A percentile compares a stretch with the other conserved stretches of the same genome.
Conservation (phyloP, 1,140 invertebrate genomes). For the Drosophila eugracilis region DNA sequence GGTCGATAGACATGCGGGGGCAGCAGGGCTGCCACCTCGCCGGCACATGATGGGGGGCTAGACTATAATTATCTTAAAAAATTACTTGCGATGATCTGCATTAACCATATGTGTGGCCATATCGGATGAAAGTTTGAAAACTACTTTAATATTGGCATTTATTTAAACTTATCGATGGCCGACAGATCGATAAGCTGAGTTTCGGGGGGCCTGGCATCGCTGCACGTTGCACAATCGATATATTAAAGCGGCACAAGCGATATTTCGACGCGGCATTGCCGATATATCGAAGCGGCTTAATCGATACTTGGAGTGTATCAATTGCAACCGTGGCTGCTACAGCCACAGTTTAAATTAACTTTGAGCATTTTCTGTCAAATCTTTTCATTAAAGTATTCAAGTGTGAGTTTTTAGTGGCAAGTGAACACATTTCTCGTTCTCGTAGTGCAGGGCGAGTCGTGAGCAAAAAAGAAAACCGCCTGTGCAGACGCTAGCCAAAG, state of each 20-base stretch:
- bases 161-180: not conserved
- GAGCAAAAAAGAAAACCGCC: not conserved
- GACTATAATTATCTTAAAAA: no score
- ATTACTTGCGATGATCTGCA: no score
- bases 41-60: not conserved
- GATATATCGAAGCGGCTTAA: constrained; percentile 34
- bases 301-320: constrained; percentile 40
- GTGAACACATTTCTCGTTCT: not conserved
- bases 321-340: constrained; percentile 65
- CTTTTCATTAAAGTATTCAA: constrained; percentile 2
- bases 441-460: not conserved
- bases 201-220: not conserved
- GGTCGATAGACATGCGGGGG: constrained; percentile 21
- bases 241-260: constrained; percentile 1
- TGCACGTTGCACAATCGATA: not conserved
- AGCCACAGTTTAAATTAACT: constrained; percentile 80
- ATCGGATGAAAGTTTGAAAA: not conserved
- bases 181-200: not conserved
- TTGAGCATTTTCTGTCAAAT: constrained; percentile 38
- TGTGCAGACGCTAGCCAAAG: constrained; percentile 1
- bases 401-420: constrained; percentile 4
- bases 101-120: no score
- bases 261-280: constrained; percentile 28
- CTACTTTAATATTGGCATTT: no score
- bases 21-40: not conserved